Conservation (phyloP, 2,888 invertebrate genomes). For the Hypsopygia costalis region DNA sequence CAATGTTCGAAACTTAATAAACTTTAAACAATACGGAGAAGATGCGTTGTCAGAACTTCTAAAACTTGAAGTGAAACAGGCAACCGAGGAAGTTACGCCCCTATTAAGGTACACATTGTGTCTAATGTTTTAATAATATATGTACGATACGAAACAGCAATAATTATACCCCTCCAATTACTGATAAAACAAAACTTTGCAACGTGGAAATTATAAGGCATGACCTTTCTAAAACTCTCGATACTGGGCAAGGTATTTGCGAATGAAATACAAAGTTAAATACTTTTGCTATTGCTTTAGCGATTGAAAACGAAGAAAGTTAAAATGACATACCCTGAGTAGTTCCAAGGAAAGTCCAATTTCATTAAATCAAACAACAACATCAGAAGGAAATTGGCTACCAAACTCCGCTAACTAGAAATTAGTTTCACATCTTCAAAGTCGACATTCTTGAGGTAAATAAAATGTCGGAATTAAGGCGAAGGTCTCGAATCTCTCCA, state of each 20-base stretch:
- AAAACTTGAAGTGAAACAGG: constrained; percentile 60
- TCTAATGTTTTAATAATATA: constrained; percentile 56
- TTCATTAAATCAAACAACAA: constrained; percentile 58
- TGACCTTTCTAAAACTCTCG: neutral
- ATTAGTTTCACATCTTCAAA: constrained; percentile 69
- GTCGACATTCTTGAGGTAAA: constrained; percentile 66
- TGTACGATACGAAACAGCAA: constrained; percentile 22
- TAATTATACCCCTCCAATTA: constrained; percentile 5
- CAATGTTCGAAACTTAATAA: constrained; percentile 71
- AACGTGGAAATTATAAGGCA: neutral
- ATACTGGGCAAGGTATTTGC: neutral
- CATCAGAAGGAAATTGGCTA: constrained; percentile 38
- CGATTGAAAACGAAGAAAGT: constrained; percentile 17
- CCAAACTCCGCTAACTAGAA: constrained; percentile 53
- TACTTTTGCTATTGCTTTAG: neutral
- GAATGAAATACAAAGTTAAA: constrained; percentile 1
- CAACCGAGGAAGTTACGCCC: constrained; percentile 52
- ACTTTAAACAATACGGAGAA: constrained; percentile 73
- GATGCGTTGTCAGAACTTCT: constrained; percentile 73
- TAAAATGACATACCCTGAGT: constrained; percentile 42
- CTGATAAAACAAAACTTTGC: neutral
- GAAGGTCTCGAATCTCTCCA: constrained; percentile 30
- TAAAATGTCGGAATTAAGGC: constrained; percentile 51
- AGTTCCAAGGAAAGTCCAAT: constrained; percentile 50
- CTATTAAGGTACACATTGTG: constrained; percentile 65